A percentile compares a stretch with the other conserved stretches of the same genome.
Evolutionary conservation across 2,797 vertebrate species (phyloP).

Genomic region (Sebastes itinus): DNA sequence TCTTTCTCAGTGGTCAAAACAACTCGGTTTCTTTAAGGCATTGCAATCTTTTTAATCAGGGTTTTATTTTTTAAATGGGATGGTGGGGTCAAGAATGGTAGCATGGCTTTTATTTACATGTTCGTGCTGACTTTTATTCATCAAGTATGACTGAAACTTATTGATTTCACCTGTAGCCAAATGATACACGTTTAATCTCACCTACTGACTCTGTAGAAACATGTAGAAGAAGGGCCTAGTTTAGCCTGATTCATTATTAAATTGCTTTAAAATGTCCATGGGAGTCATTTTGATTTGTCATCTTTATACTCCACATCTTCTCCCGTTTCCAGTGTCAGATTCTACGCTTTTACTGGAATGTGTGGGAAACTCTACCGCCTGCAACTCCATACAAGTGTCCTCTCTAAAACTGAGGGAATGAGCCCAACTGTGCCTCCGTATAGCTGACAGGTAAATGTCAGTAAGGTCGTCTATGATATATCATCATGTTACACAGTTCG

Average conservation of each 20-base stretch:
- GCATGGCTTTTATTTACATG: not conserved
- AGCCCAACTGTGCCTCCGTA: not conserved
- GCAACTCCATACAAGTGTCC: conserved; percentile 13
- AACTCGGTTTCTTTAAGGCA: conserved; percentile 45
- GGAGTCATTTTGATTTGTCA: conserved; percentile 4
- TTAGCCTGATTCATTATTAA: not conserved
- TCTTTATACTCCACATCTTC: not conserved
- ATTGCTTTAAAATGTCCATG: not conserved
- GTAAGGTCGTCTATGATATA: conserved; percentile 49
- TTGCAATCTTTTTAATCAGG: conserved; percentile 18
- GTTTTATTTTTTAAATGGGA: conserved; percentile 1
- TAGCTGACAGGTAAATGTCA: conserved; percentile 46
- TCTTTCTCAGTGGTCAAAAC: conserved; percentile 41
- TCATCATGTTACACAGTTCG: conserved; percentile 52
- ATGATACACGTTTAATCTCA: not conserved
- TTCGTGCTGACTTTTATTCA: not conserved
- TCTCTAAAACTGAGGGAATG: conserved; percentile 33
- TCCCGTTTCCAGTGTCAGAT: conserved; percentile 47
- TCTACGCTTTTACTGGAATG: conserved; percentile 51
- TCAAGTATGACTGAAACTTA: not conserved
- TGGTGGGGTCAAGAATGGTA: not conserved
- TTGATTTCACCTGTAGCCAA: conserved; percentile 13
- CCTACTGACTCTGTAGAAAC: not conserved
- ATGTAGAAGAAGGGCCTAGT: not conserved
- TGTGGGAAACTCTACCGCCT: conserved; percentile 45